Conservation (phyloP, 2,888 invertebrate genomes). For the Drosophila neonasuta region DNA sequence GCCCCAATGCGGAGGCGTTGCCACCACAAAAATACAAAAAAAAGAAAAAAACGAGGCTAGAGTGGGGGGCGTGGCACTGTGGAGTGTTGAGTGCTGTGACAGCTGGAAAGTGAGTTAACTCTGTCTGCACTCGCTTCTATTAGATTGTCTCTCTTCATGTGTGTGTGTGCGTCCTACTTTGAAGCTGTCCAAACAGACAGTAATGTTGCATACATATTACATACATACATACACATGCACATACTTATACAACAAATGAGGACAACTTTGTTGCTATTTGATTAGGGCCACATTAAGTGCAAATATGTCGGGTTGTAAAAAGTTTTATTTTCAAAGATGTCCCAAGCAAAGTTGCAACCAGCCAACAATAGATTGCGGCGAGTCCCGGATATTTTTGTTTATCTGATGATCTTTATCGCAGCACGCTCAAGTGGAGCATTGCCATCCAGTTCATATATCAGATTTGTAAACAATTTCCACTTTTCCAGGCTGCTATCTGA, state of each 20-base stretch:
- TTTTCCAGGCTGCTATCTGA: not conserved
- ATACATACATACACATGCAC: too few species aligned
- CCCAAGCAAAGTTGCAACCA: slow-evolving; percentile 3
- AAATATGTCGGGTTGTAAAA: slow-evolving; percentile 20
- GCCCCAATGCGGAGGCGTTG: slow-evolving; percentile 56
- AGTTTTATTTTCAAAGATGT: slow-evolving; percentile 7
- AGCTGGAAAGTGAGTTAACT: slow-evolving; percentile 50
- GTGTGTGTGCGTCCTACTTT: slow-evolving; percentile 49
- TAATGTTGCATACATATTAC: slow-evolving; percentile 39
- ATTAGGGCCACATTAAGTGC: slow-evolving; percentile 31
- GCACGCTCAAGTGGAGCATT: slow-evolving; percentile 8
- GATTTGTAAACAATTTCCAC: not conserved
- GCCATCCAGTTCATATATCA: not conserved
- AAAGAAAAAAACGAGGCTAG: not conserved
- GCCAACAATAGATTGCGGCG: not conserved
- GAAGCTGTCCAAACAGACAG: slow-evolving; percentile 35
- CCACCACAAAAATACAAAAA: slow-evolving; percentile 14
- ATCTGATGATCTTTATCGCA: slow-evolving; percentile 8
- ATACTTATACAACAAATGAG: slow-evolving; percentile 33
- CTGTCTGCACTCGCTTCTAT: slow-evolving; percentile 35
- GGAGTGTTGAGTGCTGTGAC: slow-evolving; percentile 39
- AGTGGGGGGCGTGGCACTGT: slow-evolving; percentile 5
- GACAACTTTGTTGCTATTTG: slow-evolving; percentile 52
- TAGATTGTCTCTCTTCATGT: slow-evolving; percentile 27
- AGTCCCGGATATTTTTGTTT: slow-evolving; percentile 7